These are phyloP conservation scores for Vanacampus margaritifer DNA, from an alignment of 2,113 vertebrate species.

Conservation along the genomic window DNA sequence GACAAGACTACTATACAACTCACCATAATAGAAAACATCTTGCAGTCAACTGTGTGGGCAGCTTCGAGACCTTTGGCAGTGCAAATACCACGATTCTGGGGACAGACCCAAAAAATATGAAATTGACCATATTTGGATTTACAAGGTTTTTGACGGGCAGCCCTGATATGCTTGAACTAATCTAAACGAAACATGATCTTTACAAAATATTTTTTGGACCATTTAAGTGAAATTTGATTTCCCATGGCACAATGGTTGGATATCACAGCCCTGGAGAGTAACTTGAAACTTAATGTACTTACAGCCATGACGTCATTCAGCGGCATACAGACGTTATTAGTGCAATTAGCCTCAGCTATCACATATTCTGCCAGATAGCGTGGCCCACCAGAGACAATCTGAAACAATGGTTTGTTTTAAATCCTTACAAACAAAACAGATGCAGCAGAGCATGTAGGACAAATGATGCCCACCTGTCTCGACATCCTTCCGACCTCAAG, in stretches of 20 bases:
- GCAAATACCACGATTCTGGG: conserved; percentile 71
- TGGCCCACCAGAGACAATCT: conserved; percentile 56
- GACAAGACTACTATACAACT: conserved; percentile 3
- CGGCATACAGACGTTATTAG: conserved; percentile 48
- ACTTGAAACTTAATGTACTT: conserved; percentile 41
- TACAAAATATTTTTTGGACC: no score
- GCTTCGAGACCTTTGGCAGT: conserved; percentile 24
- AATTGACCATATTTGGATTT: no score
- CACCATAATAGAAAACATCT: conserved; percentile 59
- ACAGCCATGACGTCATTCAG: conserved; percentile 53
- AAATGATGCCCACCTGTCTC: conserved; percentile 54
- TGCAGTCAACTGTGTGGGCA: conserved; percentile 52
- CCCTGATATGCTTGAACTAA: no score
- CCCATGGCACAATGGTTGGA: no score
- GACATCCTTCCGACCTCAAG: conserved; percentile 69
- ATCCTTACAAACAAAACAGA: no score
- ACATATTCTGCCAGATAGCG: conserved; percentile 59
- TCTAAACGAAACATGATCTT: no score
- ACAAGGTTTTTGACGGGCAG: no score
- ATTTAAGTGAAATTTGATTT: no score
- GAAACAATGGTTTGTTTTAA: conserved; percentile 22
- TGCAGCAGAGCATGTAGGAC: not conserved
- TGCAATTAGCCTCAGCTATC: conserved; percentile 68
- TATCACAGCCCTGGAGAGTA: not conserved
- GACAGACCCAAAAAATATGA: no score